A percentile compares a stretch with the other conserved stretches of the same genome.
Conservation (phyloP, 2,113 vertebrate genomes). For the Antechinus flavipes region DNA sequence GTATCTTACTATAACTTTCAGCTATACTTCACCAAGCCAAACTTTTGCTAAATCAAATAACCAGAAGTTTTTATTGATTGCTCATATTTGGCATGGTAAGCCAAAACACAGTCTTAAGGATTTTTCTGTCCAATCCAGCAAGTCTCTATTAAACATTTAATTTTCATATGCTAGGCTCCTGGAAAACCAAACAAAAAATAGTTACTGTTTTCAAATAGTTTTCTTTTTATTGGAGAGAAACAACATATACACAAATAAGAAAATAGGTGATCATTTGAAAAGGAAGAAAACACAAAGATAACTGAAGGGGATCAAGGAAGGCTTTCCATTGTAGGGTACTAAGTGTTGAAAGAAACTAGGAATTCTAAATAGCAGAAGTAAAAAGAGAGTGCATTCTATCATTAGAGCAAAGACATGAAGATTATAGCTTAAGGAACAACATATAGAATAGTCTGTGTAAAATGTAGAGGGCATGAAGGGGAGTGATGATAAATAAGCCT, state of each 20-base stretch:
- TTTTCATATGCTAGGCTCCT: neutral
- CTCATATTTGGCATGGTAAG: neutral
- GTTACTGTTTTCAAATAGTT: neutral
- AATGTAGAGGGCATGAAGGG: neutral
- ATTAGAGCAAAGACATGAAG: neutral
- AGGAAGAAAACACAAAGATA: neutral
- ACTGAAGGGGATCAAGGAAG: neutral
- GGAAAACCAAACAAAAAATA: neutral
- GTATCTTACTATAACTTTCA: neutral
- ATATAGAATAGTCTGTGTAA: neutral
- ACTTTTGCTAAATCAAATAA: neutral
- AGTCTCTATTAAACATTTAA: neutral
- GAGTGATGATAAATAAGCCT: neutral
- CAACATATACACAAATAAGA: neutral
- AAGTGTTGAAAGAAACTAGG: neutral
- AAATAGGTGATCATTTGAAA: neutral
- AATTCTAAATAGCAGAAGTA: neutral
- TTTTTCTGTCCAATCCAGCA: neutral
- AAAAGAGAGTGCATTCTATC: neutral
- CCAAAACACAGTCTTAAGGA: neutral
- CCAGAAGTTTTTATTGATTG: neutral
- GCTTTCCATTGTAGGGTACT: neutral
- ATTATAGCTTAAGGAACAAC: neutral
- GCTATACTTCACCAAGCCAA: constrained; percentile 3
- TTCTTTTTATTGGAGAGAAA: neutral